Evolutionary conservation across 2,113 vertebrate genomes (phyloP), one percentile per base, ranked within the genome.

Genomic region (Scatophagus argus): DNA sequence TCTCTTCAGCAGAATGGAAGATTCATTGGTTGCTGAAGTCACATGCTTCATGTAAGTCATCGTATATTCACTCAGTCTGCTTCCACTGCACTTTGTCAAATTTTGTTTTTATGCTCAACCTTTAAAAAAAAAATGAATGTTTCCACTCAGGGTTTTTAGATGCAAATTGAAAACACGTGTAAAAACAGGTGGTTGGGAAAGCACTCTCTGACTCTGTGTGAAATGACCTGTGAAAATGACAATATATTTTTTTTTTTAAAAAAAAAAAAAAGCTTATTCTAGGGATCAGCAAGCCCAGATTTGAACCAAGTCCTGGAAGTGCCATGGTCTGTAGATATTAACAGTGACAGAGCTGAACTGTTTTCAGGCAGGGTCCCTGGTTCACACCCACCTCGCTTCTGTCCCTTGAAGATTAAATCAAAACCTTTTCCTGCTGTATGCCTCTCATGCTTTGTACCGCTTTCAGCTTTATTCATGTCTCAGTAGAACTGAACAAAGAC

Each of bases 401-500:
- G 51, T 66, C 61, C 39, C 21, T 34, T 49, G 55, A 2, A 62
- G 55, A 78, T 73, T 62, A 74, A 39, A 78, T 74, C 46, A 79
- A 74, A 70, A 70, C 14, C 58, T 17, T 51, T 14, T 5, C 49
- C 32, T 43, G 14, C 62, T 64, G 59, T 44, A 44, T 23, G 34
- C 60, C 58, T 70, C 52, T 79, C 39, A 55, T 43, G n/a, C 39
- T 21, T 41, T 63, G 55, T 25, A 43, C 67, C 74, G 34, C 44
- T 60, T 49, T 62, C 43, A 52, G 77, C 54, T 51, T 67, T 29
- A 61, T 66, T 72, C 52, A 65, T 71, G 79, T 66, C 44, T 54
- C 47, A 10, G 27, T 77, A 51, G 61, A 73, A 64, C 27, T 64
- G 66, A 76, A 70, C 56, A 81, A 69, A 73, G 32, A 65, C 14